Conservation (phyloP, 37 sponge, comb jelly and placozoan species). For the Aplysina aerophoba region DNA sequence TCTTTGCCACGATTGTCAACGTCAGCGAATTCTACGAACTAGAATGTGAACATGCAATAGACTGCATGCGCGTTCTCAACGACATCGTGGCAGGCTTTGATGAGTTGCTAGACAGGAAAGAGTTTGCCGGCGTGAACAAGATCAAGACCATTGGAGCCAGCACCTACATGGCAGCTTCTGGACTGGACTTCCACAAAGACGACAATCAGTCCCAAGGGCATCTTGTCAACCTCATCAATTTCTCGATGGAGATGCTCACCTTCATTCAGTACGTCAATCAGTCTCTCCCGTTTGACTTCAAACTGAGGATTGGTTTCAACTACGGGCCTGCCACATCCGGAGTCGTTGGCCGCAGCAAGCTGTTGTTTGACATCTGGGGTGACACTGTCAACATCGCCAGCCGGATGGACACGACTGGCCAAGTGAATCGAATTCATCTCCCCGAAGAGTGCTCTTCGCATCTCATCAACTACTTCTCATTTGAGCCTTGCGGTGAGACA, state of each 20-base stretch:
- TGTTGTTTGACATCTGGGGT: conserved; percentile 97
- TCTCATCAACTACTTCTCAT: conserved; percentile 33
- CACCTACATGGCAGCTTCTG: conserved; percentile 93
- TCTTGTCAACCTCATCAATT: conserved; percentile 70
- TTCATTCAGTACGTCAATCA: conserved; percentile 69
- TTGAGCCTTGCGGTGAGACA: conserved; percentile 49
- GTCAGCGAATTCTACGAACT: conserved; percentile 74
- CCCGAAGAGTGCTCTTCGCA: conserved; percentile 52
- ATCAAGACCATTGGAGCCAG: conserved; percentile 88
- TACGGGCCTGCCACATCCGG: conserved; percentile 91
- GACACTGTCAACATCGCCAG: conserved; percentile 97
- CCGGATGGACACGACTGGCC: conserved; percentile 93
- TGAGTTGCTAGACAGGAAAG: conserved; percentile 51
- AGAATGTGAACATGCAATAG: conserved; percentile 33
- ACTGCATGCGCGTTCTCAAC: conserved; percentile 67
- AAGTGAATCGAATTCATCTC: conserved; percentile 80
- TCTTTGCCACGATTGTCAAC: conserved; percentile 91
- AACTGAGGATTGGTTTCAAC: conserved; percentile 85
- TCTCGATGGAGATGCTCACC: conserved; percentile 72
- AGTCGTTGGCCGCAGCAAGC: conserved; percentile 90
- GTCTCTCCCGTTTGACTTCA: conserved; percentile 43
- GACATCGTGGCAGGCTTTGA: conserved; percentile 78
- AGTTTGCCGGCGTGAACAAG: conserved; percentile 72
- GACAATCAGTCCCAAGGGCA: conserved; percentile 36
- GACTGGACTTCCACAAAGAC: conserved; percentile 41